Evolutionary conservation across 1,140 invertebrate species (phyloP).

Genomic region (Brachionus rotundiformis): DNA sequence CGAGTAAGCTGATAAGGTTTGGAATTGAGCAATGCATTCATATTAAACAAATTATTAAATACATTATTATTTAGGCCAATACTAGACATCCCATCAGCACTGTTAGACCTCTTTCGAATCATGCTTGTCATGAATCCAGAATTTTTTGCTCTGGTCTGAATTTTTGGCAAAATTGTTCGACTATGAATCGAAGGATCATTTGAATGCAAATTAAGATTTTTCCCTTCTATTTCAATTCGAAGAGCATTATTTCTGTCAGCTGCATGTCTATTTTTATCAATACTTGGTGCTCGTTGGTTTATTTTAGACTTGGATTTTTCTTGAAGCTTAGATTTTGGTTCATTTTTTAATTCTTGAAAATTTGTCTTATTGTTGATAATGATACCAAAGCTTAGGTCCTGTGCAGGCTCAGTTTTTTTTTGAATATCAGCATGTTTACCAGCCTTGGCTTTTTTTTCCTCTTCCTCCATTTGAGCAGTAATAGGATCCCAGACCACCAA

Average conservation of each 20-base stretch:
- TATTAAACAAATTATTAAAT: constrained; percentile 30
- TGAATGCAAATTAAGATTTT: background rate
- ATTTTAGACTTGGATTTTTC: background rate
- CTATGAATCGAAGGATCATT: background rate
- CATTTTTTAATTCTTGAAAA: background rate
- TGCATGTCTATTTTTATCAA: background rate
- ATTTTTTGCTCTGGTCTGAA: background rate
- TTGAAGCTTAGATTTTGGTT: background rate
- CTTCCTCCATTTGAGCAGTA: constrained; percentile 42
- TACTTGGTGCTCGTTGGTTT: background rate
- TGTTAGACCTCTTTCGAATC: background rate
- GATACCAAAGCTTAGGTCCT: background rate
- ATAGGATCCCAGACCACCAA: constrained; percentile 48
- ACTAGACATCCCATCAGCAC: background rate
- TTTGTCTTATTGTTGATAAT: background rate
- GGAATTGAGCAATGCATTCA: background rate
- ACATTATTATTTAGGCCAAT: background rate
- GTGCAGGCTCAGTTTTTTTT: background rate
- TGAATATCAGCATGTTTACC: background rate
- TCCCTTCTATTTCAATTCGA: constrained; percentile 4
- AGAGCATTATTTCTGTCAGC: background rate
- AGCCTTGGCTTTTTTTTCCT: constrained; percentile 20
- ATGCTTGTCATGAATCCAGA: background rate
- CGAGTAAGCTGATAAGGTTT: constrained; percentile 26
- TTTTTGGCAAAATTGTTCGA: constrained; percentile 7